Percentiles rank a stretch among this genome's conserved stretches.
Conservation (phyloP, 53 echinoderm and acorn worm genomes). For the Mesocentrotus franciscanus region DNA sequence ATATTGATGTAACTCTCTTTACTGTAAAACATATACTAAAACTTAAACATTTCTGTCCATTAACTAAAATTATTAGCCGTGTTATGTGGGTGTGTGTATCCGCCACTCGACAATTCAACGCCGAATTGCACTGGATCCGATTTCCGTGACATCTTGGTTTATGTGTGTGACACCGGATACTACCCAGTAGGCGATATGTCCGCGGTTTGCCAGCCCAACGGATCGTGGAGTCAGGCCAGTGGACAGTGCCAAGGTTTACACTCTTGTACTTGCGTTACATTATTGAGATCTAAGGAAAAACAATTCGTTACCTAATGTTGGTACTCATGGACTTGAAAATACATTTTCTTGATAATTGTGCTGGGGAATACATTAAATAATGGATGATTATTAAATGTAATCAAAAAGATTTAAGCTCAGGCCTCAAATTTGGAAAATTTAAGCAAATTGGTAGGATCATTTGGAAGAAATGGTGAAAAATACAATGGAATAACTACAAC, state of each 20-base stretch:
- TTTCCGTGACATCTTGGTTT: constrained; percentile 31
- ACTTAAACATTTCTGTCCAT: not conserved
- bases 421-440: too few relatives aligned
- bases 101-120: not conserved
- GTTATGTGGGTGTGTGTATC: constrained; percentile 1
- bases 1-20: too few relatives aligned
- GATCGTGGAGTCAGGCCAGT: constrained; percentile 33
- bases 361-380: too few relatives aligned
- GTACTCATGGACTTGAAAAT: too few relatives aligned
- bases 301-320: too few relatives aligned
- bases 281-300: too few relatives aligned
- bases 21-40: not conserved
- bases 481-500: too few relatives aligned
- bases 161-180: constrained; percentile 34
- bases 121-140: not conserved
- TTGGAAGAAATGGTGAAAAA: too few relatives aligned
- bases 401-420: too few relatives aligned
- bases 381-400: too few relatives aligned
- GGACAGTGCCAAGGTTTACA: constrained; percentile 52
- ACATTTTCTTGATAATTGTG: too few relatives aligned
- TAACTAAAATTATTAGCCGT: not conserved
- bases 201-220: constrained; percentile 39
- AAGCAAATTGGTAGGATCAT: too few relatives aligned
- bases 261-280: not conserved
- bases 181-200: constrained; percentile 51